Conservation (phyloP, 2,113 vertebrate genomes). For the Telmatochromis sp. region DNA sequence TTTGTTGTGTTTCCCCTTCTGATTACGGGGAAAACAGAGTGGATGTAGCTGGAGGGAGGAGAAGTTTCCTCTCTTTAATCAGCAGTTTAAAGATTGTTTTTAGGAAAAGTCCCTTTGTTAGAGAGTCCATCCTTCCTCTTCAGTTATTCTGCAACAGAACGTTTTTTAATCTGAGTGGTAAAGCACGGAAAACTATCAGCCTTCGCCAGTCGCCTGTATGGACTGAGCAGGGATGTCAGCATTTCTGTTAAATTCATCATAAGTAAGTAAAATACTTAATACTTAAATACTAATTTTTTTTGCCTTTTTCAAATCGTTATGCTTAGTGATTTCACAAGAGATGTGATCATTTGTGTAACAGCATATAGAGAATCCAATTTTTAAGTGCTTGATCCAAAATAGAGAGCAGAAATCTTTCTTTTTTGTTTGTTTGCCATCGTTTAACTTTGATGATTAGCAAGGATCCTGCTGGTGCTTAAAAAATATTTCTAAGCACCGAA, state of each 20-base stretch:
- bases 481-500: too few relatives aligned
- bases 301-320: too few relatives aligned
- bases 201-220: background rate
- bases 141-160: background rate
- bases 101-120: background rate
- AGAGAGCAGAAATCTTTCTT: too few relatives aligned
- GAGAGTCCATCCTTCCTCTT: constrained; percentile 15
- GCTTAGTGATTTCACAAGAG: too few relatives aligned
- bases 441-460: too few relatives aligned
- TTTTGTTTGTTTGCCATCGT: too few relatives aligned
- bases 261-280: constrained; percentile 53
- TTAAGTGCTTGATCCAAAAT: too few relatives aligned
- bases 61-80: constrained; percentile 23
- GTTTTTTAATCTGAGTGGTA: accelerated
- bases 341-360: too few relatives aligned
- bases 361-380: too few relatives aligned
- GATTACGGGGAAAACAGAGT: background rate
- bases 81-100: background rate
- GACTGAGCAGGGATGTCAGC: background rate
- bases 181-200: background rate
- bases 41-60: background rate
- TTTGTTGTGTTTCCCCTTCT: background rate
- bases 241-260: background rate
- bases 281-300: too few relatives aligned
- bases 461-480: too few relatives aligned